These are phyloP conservation scores for Arizona elegans DNA, from an alignment of 2,113 vertebrate genomes.

Conservation along the genomic window DNA sequence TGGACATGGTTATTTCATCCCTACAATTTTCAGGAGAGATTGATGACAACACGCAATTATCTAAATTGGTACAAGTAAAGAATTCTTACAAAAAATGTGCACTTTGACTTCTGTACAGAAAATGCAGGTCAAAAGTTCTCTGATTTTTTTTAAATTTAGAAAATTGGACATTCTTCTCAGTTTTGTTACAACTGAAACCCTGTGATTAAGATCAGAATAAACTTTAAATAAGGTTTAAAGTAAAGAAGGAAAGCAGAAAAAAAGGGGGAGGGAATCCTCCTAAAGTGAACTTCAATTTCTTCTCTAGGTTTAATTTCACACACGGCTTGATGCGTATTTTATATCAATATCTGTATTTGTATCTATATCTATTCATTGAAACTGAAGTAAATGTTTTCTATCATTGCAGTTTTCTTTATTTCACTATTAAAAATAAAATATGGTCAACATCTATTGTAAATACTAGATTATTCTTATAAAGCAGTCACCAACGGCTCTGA, in stretches of 20 bases:
- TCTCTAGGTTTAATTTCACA: background rate
- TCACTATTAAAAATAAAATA: background rate
- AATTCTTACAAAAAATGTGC: slow-evolving; percentile 5
- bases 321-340: background rate
- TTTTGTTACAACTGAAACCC: slow-evolving; percentile 10
- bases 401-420: background rate
- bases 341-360: too few species aligned
- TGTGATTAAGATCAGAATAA: slow-evolving; percentile 15
- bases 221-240: background rate
- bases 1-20: slow-evolving; percentile 23
- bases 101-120: slow-evolving; percentile 22
- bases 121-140: slow-evolving; percentile 8
- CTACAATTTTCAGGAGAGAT: slow-evolving; percentile 13
- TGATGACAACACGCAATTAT: slow-evolving; percentile 27
- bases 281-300: background rate
- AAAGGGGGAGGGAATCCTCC: background rate
- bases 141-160: slow-evolving; percentile 17
- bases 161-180: slow-evolving; percentile 4
- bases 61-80: slow-evolving; percentile 14
- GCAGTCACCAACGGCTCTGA: background rate
- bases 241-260: background rate
- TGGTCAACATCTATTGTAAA: background rate
- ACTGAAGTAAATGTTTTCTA: background rate
- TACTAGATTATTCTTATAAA: background rate
- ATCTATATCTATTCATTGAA: background rate